Evolutionary conservation across 2,888 invertebrate genomes (phyloP), one percentile per base, ranked within the genome.

Genomic region (Idaea straminata): DNA sequence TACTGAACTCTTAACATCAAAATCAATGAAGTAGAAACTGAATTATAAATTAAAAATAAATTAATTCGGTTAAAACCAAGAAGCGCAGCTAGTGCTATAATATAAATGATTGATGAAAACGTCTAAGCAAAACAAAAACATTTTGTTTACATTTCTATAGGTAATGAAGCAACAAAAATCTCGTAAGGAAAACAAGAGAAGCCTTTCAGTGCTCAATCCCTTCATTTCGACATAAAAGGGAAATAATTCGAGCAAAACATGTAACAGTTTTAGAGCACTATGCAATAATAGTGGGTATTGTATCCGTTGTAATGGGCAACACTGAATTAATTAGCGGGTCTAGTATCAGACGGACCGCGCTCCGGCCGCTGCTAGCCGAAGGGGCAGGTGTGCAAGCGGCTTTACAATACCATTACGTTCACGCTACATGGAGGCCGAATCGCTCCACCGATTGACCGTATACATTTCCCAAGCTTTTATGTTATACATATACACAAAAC

Each of bases 311-410:
- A 88, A 86, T 86, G 81, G 83, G 78, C 79, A 77, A 81, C 80
- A 76, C 79, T 87, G 87, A 89, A 90, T 91, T 91, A 90, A 90
- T 91, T 91, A 88, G 81, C 83, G 81, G 77, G 77, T 82, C 83
- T 82, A 79, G 81, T 77, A 83, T 79, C 77, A 79, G 75, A 79
- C 76, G 77, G 74, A 77, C 65, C 65, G 15, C 62, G 63, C 25
- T 25, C 25, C 25, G 25, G 2, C 25, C 25, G 25, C 25, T 36
- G 66, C 65, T 61, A 57, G 38, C 62, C 57, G 62, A 74, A 72
- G 83, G 76, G 78, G 82, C 89, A 89, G 90, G 89, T 91, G 90
- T 85, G 84, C 77, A 78, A 77, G 77, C 72, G 80, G 83, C 87
- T 88, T 89, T 88, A 88, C 83, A 84, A 79, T 81, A 78, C 85